Percentiles rank a stretch among this genome's conserved stretches.
These are phyloP conservation scores for Andrena flavipes DNA, from an alignment of 2,888 invertebrate species.

Conservation along the genomic window DNA sequence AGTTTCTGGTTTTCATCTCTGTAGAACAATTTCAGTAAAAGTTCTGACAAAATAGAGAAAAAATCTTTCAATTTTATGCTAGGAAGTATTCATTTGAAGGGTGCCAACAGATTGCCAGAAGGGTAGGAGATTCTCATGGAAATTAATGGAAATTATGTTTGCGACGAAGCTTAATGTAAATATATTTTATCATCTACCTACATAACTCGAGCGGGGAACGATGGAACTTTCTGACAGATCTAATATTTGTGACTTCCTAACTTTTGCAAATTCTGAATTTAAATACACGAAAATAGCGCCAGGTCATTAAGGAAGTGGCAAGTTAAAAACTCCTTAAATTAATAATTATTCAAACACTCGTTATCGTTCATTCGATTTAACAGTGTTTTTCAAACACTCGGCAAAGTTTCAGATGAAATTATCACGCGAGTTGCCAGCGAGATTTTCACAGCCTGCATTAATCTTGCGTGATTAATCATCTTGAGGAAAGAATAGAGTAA, in stretches of 20 bases:
- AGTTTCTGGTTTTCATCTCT: too few species aligned
- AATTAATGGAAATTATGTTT: constrained; percentile 31
- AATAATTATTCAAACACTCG: constrained; percentile 24
- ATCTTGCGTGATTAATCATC: too few species aligned
- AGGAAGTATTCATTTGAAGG: neutral
- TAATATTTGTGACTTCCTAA: constrained; percentile 18
- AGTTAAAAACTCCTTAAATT: constrained; percentile 9
- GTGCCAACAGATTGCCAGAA: neutral
- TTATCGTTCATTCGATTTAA: neutral
- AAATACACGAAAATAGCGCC: constrained; percentile 14
- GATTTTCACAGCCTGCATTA: too few species aligned
- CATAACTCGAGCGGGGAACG: neutral
- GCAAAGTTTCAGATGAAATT: neutral
- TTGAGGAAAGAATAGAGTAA: too few species aligned
- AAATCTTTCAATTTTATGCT: neutral
- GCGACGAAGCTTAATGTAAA: neutral
- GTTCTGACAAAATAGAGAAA: neutral
- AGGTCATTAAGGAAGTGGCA: neutral
- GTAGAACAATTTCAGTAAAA: neutral
- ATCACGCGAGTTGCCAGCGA: too few species aligned
- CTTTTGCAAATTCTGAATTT: constrained; percentile 11
- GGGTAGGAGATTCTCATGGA: constrained; percentile 3
- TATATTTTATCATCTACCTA: neutral
- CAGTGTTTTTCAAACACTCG: neutral
- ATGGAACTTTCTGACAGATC: constrained; percentile 5